Conservation (phyloP, 2,888 invertebrate species). For the Timandra comae region DNA sequence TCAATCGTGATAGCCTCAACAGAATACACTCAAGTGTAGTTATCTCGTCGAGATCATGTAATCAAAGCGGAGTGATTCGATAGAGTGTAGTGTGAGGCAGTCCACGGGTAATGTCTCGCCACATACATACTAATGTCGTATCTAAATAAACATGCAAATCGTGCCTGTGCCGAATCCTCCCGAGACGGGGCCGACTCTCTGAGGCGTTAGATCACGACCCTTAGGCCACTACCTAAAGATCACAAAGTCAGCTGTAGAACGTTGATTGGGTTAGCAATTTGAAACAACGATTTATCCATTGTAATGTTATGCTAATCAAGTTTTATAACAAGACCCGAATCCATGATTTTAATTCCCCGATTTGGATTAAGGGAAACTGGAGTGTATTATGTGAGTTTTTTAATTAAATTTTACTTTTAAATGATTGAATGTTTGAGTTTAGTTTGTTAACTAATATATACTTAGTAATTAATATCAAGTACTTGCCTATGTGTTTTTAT, state of each 20-base stretch:
- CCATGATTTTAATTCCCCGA: background rate
- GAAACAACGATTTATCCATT: conserved; percentile 9
- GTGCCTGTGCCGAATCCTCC: conserved; percentile 36
- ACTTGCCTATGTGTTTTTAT: no score
- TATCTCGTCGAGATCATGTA: no score
- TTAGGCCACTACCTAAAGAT: conserved; percentile 31
- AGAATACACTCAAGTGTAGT: no score
- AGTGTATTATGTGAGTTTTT: no score
- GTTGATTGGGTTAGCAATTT: conserved; percentile 18
- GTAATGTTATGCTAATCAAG: conserved; percentile 17
- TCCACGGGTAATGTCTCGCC: conserved; percentile 5
- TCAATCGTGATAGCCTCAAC: no score
- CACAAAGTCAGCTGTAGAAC: conserved; percentile 17
- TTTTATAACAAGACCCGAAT: conserved; percentile 5
- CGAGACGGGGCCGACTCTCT: conserved; percentile 17
- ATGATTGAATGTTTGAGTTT: no score
- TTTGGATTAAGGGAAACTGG: no score
- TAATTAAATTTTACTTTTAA: no score
- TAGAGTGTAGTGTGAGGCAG: conserved; percentile 1
- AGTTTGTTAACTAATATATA: no score
- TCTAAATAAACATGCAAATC: conserved; percentile 42
- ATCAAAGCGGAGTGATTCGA: conserved; percentile 9
- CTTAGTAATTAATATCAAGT: no score
- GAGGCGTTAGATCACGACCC: conserved; percentile 40
- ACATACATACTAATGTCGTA: conserved; percentile 31